These are phyloP conservation scores for Sturnus vulgaris DNA, from an alignment of 2,113 vertebrate species.

Conservation along the genomic window DNA sequence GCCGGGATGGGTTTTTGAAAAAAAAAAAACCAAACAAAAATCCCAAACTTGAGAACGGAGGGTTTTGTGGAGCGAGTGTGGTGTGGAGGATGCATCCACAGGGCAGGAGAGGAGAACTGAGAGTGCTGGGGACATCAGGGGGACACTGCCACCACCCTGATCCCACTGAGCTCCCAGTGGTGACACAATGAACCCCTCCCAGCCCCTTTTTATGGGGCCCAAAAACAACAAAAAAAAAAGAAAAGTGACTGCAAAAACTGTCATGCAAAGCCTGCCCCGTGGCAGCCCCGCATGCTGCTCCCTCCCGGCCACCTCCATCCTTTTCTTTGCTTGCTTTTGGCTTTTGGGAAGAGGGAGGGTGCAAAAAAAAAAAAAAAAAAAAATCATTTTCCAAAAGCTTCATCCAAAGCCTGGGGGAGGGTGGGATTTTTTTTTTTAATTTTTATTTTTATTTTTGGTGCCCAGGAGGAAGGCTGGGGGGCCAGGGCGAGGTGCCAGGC, in stretches of 20 bases:
- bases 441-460: no score
- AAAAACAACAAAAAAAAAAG: background rate
- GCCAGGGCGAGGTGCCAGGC: background rate
- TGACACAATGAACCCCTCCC: background rate
- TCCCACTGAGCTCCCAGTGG: background rate
- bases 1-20: no score
- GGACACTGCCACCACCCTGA: background rate
- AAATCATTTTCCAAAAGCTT: background rate
- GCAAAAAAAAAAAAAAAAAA: background rate
- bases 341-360: background rate
- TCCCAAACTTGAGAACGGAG: no score
- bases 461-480: background rate
- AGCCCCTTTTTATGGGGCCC: background rate
- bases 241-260: slow-evolving; percentile 47
- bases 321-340: background rate
- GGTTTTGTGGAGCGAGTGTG: background rate
- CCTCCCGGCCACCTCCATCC: background rate
- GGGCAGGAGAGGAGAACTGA: background rate
- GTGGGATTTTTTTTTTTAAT: background rate
- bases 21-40: no score
- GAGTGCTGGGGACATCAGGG: fast-evolving
- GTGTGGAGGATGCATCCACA: fast-evolving
- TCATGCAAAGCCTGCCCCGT: slow-evolving; percentile 42
- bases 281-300: slow-evolving; percentile 34
- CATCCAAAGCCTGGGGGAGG: background rate